Evolutionary conservation across 2,888 invertebrate genomes (phyloP), one percentile per base, ranked within the genome.

Genomic region (Pasiphila rectangulata): DNA sequence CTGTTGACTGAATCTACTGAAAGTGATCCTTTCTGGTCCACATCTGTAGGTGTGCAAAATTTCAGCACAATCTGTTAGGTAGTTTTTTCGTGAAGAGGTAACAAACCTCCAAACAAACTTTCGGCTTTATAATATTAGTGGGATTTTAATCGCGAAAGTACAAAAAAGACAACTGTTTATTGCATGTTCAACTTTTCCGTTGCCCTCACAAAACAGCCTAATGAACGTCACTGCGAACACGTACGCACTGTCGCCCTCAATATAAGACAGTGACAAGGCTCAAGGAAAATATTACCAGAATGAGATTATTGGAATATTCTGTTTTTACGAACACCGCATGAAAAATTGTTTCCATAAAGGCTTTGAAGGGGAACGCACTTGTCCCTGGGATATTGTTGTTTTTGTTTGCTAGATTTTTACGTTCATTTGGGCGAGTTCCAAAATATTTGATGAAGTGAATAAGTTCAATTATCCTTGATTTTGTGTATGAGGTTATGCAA

Each of bases 261-360:
- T 21, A 43, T 21, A 39, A 24, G 43, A 49, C 43, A 49, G 35
- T 44, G 24, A 49, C 49, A 43, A 43, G 44, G 19, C 9, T 17
- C 43, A n/a, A n/a, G n/a, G n/a, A 39, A 16, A 15, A 29, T 48
- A 43, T 42, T 34, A 34, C 23, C 13, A 40, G 20, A 44, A 44
- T 44, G 37, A 40, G 30, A 45, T 44, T 40, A 44, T 23, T 39
- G 23, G 15, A 49, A 20, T 42, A 32, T 38, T 30, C 34, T 27
- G n/a, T 19, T 29, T 15, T 3, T 37, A 21, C 42, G 20, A 15
- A 37, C 12, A 16, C 19, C 32, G 47, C 42, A 42, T 32, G 42
- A 19, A 32, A 17, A 37, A 7, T 20, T 24, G 32, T 32, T 9
- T 32, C 32, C 9, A 5, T 13, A 10, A 13, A 13, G n/a, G 27